Percentiles rank a stretch among this genome's conserved stretches.
phyloP scores from a whole-genome alignment of 2,797 vertebrate genomes.

The Simalia tracyae region DNA sequence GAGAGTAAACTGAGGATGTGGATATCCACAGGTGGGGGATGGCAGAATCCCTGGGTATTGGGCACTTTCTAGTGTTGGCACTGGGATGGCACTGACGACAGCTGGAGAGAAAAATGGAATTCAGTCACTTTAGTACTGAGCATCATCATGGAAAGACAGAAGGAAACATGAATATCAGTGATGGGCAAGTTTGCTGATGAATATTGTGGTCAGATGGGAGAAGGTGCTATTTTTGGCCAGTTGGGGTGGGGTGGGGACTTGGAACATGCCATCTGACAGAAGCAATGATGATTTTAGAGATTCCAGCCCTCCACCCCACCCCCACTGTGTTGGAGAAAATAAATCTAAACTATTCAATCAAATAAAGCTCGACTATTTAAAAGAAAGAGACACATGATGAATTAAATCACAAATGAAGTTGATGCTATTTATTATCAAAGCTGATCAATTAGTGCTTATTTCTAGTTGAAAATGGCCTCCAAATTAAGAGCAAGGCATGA shows the following conservation, averaged over 20 bases:
- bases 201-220: not conserved
- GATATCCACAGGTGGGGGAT: slow-evolving; percentile 89
- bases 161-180: not conserved
- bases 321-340: not conserved
- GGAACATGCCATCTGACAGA: not conserved
- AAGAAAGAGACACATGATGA: slow-evolving; percentile 11
- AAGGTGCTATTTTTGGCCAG: not conserved
- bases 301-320: not conserved
- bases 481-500: slow-evolving; percentile 24
- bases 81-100: slow-evolving; percentile 92
- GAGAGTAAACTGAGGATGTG: slow-evolving; percentile 87
- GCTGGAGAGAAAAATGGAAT: slow-evolving; percentile 69
- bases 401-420: slow-evolving; percentile 31
- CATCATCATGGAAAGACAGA: accelerated
- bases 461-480: slow-evolving; percentile 9
- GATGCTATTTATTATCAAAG: slow-evolving; percentile 28
- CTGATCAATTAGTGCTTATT: slow-evolving; percentile 27
- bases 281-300: not conserved
- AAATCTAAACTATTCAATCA: not conserved
- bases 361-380: not conserved
- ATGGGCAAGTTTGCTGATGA: not conserved
- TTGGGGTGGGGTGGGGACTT: not conserved
- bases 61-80: slow-evolving; percentile 88
- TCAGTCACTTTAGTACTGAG: not conserved
- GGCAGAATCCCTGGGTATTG: slow-evolving; percentile 92